Evolutionary conservation across 2,113 vertebrate genomes (phyloP).

Genomic region (Spheniscus mendiculus): DNA sequence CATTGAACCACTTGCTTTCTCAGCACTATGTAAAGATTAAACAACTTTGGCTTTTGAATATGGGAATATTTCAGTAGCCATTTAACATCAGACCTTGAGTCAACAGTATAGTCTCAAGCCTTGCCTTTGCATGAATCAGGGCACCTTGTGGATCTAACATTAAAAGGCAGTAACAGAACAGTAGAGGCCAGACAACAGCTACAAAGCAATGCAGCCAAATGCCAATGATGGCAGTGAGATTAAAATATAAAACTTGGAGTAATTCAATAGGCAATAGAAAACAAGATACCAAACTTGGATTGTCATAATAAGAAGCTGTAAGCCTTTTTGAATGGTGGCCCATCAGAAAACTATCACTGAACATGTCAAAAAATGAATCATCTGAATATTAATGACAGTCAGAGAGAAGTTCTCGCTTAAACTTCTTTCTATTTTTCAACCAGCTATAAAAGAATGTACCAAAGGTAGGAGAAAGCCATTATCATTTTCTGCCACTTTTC

Average conservation of each 20-base stretch:
- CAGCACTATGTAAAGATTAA: not conserved
- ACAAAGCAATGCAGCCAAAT: not conserved
- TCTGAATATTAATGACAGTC: not conserved
- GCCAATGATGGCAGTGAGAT: not conserved
- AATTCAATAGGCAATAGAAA: not conserved
- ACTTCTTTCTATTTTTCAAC: not conserved
- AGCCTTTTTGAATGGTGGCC: not conserved
- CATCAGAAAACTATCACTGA: not conserved
- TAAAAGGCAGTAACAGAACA: not conserved
- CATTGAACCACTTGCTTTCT: not conserved
- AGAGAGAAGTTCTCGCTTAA: not conserved
- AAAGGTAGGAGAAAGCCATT: slow-evolving; percentile 4
- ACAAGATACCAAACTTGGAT: not conserved
- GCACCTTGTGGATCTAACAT: not conserved
- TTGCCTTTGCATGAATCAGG: not conserved
- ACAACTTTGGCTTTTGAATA: not conserved
- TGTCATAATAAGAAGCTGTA: not conserved
- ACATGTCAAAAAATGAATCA: not conserved
- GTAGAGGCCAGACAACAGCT: not conserved
- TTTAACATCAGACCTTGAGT: not conserved
- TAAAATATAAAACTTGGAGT: not conserved
- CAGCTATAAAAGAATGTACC: not conserved
- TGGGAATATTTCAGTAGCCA: not conserved
- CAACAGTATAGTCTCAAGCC: not conserved
- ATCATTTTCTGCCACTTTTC: not conserved